Conservation (phyloP, 2,797 vertebrate genomes). For the Arvicola amphibius region DNA sequence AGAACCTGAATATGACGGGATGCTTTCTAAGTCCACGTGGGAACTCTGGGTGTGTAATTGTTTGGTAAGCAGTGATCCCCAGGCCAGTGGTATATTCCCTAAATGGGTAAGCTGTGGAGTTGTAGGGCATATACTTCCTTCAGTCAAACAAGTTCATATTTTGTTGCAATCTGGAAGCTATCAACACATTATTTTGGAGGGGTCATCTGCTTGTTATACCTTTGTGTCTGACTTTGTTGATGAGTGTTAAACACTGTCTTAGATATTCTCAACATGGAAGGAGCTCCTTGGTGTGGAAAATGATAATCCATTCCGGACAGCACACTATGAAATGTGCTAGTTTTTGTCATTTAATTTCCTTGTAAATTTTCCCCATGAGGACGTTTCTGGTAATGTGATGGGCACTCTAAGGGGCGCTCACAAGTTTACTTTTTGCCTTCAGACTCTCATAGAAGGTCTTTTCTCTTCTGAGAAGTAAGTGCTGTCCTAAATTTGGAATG, state of each 20-base stretch:
- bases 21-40: background rate
- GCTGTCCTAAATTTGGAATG: background rate
- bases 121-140: background rate
- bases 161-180: conserved; percentile 29
- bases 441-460: background rate
- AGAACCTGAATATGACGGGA: background rate
- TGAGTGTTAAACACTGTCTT: conserved; percentile 26
- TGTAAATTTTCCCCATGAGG: background rate
- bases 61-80: conserved; percentile 34
- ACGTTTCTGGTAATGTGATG: background rate
- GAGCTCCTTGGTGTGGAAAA: background rate
- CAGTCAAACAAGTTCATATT: background rate
- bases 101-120: background rate
- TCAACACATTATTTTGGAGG: background rate
- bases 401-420: background rate
- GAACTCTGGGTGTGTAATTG: background rate
- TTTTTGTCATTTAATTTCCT: conserved; percentile 17
- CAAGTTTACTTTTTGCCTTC: background rate
- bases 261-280: background rate
- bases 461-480: background rate
- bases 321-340: background rate
- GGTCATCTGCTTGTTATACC: background rate
- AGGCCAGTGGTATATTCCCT: background rate
- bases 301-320: background rate
- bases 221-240: conserved; percentile 34